phyloP scores from a whole-genome alignment of 2,797 vertebrate species.

The Sus cebifrons region DNA sequence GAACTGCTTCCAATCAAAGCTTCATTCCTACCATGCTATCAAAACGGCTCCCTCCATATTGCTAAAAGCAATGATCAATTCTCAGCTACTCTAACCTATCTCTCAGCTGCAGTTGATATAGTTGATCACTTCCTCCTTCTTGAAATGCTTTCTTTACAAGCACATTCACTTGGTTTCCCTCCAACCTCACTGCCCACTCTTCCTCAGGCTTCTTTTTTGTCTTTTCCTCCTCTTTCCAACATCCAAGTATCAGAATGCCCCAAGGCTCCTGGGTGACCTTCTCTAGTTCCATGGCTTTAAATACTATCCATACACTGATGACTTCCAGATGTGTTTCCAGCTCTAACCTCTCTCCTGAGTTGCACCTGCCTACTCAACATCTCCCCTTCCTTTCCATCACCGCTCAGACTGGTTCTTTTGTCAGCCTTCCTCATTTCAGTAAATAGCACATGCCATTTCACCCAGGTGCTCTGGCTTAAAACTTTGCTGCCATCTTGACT shows the following conservation, averaged over 20 bases:
- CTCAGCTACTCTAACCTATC: neutral
- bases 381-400: neutral
- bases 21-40: neutral
- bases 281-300: neutral
- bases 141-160: constrained; percentile 19
- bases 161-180: neutral
- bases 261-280: neutral
- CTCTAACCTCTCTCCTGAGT: neutral
- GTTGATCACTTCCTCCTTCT: neutral
- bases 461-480: neutral
- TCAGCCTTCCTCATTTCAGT: neutral
- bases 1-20: neutral
- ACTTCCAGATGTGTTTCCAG: neutral
- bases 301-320: neutral
- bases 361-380: neutral
- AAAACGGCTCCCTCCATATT: neutral
- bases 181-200: neutral
- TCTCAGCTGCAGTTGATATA: neutral
- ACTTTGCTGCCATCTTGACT: neutral
- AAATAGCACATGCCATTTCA: neutral
- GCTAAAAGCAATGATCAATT: neutral
- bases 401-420: neutral
- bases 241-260: neutral
- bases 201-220: neutral
- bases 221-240: neutral